Conservation (phyloP, 2,797 vertebrate species). For the Galaxias olidus region DNA sequence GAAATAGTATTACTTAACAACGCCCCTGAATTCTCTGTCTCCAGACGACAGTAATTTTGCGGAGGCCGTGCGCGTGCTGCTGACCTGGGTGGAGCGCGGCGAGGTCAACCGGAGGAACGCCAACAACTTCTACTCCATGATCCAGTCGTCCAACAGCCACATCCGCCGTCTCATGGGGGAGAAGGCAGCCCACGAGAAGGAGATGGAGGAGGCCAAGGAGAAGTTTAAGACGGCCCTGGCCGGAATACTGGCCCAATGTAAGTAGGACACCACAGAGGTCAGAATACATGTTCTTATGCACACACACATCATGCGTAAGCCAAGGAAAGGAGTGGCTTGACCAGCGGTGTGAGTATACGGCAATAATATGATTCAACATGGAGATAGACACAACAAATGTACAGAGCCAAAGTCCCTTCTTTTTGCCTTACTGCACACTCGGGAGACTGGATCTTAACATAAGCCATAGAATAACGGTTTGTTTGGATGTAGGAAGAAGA, state of each 20-base stretch:
- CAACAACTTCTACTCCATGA: slow-evolving; percentile 99
- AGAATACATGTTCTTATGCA: neutral
- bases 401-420: too few relatives aligned
- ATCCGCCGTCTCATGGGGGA: slow-evolving; percentile 87
- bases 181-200: slow-evolving; percentile 90
- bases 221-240: slow-evolving; percentile 93
- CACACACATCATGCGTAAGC: neutral
- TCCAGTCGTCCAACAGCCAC: slow-evolving; percentile 95
- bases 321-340: neutral
- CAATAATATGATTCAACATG: neutral
- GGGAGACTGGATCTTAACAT: too few relatives aligned
- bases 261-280: slow-evolving; percentile 63
- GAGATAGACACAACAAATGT: too few relatives aligned
- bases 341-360: neutral
- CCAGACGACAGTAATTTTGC: slow-evolving; percentile 88
- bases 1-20: too few relatives aligned
- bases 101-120: slow-evolving; percentile 94
- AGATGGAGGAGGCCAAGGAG: slow-evolving; percentile 96
- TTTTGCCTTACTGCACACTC: too few relatives aligned
- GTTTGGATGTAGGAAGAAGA: too few relatives aligned
- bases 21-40: slow-evolving; percentile 24
- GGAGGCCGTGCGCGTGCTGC: slow-evolving; percentile 88
- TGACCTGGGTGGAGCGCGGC: slow-evolving; percentile 94
- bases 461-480: too few relatives aligned
- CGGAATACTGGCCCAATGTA: slow-evolving; percentile 91